A percentile compares a stretch with the other conserved stretches of the same genome.
Evolutionary conservation across 2,797 vertebrate genomes (phyloP).

Genomic region (Perdix hodgsoniae): DNA sequence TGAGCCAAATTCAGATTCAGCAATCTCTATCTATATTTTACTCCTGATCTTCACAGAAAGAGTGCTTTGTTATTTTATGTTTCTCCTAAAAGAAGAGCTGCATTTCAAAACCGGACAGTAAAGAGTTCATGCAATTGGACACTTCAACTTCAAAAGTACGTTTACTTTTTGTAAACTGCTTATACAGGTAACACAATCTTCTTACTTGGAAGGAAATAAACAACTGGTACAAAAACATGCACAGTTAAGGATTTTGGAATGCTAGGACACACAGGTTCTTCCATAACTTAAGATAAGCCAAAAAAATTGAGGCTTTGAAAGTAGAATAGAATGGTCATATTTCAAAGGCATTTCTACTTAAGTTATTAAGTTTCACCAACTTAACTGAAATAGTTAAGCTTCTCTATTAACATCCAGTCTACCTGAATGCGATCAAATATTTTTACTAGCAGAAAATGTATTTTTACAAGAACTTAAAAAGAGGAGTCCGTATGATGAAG

Average conservation of each 20-base stretch:
- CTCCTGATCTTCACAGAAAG: neutral
- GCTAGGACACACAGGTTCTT: neutral
- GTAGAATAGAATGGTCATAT: neutral
- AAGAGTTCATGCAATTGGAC: neutral
- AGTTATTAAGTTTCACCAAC: neutral
- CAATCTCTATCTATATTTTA: neutral
- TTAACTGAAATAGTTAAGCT: neutral
- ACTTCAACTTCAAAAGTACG: neutral
- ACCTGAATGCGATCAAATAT: neutral
- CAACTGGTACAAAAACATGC: neutral
- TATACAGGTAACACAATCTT: neutral
- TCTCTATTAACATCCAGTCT: neutral
- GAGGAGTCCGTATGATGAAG: neutral
- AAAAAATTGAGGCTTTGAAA: neutral
- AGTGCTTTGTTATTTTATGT: neutral
- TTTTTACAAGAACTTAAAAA: neutral
- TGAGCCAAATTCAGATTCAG: neutral
- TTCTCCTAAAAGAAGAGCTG: neutral
- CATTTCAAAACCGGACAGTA: neutral
- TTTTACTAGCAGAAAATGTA: neutral
- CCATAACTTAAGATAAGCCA: neutral
- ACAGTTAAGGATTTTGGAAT: neutral
- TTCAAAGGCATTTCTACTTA: neutral
- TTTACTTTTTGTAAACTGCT: neutral
- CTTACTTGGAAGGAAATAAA: neutral